Evolutionary conservation across 2,888 invertebrate species (phyloP), one percentile per base, ranked within the genome.

Genomic region (Mesoligia furuncula): DNA sequence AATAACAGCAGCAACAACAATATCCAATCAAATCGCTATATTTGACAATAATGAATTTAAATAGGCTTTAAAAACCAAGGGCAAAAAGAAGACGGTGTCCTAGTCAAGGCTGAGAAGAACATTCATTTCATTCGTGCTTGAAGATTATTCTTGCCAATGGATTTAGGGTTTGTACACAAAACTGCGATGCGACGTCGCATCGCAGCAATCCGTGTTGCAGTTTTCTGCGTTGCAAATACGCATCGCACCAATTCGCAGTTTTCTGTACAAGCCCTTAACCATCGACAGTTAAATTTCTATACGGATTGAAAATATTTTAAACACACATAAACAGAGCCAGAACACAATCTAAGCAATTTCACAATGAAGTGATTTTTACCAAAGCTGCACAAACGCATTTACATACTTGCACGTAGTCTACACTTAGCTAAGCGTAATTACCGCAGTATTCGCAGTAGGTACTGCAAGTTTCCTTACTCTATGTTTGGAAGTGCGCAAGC

Each of bases 401-500:
- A 81, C 42, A 54, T 66, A 31, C 65, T 27, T 15, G 7, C 64
- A 73, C 64, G 17, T 24, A 64, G 13, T 42, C 39, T 27, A 48
- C 31, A 73, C 59, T 77, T 81, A 66, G 15, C n/a, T 15, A 54
- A 59, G 48, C 42, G 42, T 64, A 77, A 64, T 80, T 65, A 65
- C 64, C 51, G 5, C 13, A 54, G 45, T 15, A 57, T 45, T 20
- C 8, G 24, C 51, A 78, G 42, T 59, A 84, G 64, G 61, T 45
- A 79, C 73, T 85, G 65, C 69, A 66, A 70, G 67, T 70, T 48
- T 72, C 31, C 42, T 51, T 92, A 88, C 27, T 93, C 93, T 93
- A 90, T 93, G 91, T 20, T 64, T 79, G 78, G 73, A 86, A 82
- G 88, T 88, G 84, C 82, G 83, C 83, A 85, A 86, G 83, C 90